Evolutionary conservation across 2,888 invertebrate species (phyloP), one percentile per base, ranked within the genome.

Genomic region (Lasioglossum oenotherae): DNA sequence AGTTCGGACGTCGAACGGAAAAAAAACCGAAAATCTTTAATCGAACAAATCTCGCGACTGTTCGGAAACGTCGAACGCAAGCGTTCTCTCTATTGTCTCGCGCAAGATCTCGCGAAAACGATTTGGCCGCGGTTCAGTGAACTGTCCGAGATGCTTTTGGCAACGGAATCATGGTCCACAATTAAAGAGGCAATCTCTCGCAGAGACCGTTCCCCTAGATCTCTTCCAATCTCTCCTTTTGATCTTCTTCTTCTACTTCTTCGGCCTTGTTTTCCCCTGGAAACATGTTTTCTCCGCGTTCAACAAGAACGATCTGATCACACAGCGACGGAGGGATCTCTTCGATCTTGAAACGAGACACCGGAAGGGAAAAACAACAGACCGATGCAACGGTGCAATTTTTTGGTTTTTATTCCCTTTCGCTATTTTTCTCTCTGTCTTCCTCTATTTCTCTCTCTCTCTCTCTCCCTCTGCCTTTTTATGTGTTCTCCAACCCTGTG

Each of bases 141-240:
- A 31, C 49, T 16, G 12, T 69, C 31, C 14, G 19, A 19, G 44
- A 71, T 16, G 64, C 41, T 44, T 73, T 67, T 79, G 69, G 75
- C 82, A 79, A 41, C 16, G 49, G 4, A 12, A 31, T 44, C 31
- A 31, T 67, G 72, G 41, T 38, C 38, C 19, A 71, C 19, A 4
- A 76, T 71, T 85, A 35, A 72, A 35, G 72, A 82, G 86, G 86
- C 86, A 86, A 86, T 86, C 86, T 84, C 82, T 67, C 27, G 31
- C 16, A 44, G 23, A 27, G 60, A 41, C 19, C 44, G 27, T 35
- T 4, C 16, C 19, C 16, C 41, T 16, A 12, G 31, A 46, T 27
- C 44, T 72, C 27, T 35, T 73, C 8, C 73, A 41, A n/a, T 71
- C 27, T 27, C 46, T 8, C 16, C 44, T 4, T 5, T 12, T 35